Base-by-base conservation (phyloP, 2,888 invertebrate species). In the Smittia aterrima region DNA sequence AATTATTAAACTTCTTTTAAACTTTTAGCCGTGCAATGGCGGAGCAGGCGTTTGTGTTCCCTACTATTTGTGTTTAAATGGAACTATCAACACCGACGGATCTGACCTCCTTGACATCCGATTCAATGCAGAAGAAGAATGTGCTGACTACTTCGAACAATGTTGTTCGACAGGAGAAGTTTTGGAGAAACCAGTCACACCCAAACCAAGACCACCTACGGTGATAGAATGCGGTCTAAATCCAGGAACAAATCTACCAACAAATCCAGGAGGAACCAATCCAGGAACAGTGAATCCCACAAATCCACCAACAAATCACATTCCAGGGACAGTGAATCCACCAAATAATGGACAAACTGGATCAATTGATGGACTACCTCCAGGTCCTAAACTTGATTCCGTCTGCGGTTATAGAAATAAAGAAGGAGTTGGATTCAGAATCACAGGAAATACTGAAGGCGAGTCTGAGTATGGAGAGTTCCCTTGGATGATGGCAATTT, bases 401-500 rank as follows among this genome's bases (percentile, higher is more conserved):
- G 32, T 89, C 4, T 94, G 94, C 78, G 94, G 94, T 0, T 85
- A 86, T 79, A 85, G 89, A n/a, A 90, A 92, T 79, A 84, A 87
- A 0, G 85, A 89, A 0, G 93, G 93, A 0, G 87, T 93, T 0
- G 90, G 89, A 1, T 88, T 91, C 77, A 83, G 89, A 18, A 92
- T 92, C 41, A 89, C 87, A 0, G 88, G 80, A 25, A 86, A 87
- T n/a, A 79, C 79, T 0, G 85, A 90, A 76, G 86, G 87, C 53
- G 92, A 92, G 79, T 86, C 87, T 0, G 88, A 91, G 78, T 82
- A 82, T 62, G 82, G 79, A 2, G 18, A 58, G 22, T 82, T 82
- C 74, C 81, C 82, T 0, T 83, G 83, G 83, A 82, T 92, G 89
- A 88, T 73, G 0, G 81, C 82, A 0, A 78, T 83, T 74, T 76